phyloP scores from a whole-genome alignment of 2,797 vertebrate genomes.

The Steatocranus sp. region DNA sequence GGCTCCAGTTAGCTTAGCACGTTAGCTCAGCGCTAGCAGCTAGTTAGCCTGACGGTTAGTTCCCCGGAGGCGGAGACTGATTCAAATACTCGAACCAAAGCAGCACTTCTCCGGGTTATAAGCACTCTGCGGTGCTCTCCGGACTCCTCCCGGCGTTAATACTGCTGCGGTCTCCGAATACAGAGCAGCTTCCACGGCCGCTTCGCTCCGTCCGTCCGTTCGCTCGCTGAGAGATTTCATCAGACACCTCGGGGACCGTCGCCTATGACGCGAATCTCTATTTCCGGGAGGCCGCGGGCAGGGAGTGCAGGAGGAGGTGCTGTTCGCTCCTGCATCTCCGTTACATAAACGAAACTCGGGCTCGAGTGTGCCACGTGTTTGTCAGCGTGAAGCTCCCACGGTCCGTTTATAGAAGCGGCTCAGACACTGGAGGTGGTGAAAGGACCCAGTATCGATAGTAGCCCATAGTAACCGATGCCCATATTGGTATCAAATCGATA shows the following conservation, averaged over 20 bases:
- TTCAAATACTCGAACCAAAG: neutral
- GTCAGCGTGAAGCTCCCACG: neutral
- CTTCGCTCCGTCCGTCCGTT: neutral
- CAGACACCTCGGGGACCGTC: slow-evolving; percentile 72
- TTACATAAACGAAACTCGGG: neutral
- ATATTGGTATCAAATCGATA: neutral
- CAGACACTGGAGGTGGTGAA: neutral
- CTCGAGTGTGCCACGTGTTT: neutral
- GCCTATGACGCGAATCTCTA: neutral
- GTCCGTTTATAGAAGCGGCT: neutral
- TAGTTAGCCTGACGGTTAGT: neutral
- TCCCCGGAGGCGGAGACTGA: neutral
- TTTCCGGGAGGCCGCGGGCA: neutral
- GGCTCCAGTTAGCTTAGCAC: slow-evolving; percentile 21
- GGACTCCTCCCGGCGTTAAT: neutral
- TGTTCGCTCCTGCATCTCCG: neutral
- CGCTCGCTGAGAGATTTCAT: slow-evolving; percentile 69
- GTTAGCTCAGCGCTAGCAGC: slow-evolving; percentile 10
- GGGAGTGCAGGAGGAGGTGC: slow-evolving; percentile 1
- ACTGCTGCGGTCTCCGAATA: neutral
- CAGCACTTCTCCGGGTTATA: accelerated
- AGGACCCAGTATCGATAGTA: neutral
- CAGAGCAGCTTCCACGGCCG: neutral
- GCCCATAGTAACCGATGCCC: neutral
- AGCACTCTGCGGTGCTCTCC: accelerated